These are phyloP conservation scores for Ceyx margarethae DNA, from an alignment of 2,113 vertebrate genomes.

Conservation along the genomic window DNA sequence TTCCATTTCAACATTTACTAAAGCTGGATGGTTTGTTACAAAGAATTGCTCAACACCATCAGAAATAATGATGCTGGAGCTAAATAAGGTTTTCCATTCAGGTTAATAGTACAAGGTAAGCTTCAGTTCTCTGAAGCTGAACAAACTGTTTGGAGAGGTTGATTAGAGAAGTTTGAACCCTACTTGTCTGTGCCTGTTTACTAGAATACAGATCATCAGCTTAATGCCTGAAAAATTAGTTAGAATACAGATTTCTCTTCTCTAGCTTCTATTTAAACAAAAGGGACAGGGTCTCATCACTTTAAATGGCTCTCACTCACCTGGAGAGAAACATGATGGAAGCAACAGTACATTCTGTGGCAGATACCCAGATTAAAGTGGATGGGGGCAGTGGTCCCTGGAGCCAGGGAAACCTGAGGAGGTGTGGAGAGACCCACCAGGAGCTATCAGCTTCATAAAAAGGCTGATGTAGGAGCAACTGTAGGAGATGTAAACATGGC, in stretches of 20 bases:
- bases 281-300: neutral
- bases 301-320: neutral
- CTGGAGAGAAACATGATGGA: neutral
- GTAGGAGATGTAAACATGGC: too few relatives aligned
- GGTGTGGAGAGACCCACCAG: neutral
- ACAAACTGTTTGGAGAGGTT: neutral
- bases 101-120: neutral
- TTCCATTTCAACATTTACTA: neutral
- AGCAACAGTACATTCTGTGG: neutral
- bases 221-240: neutral
- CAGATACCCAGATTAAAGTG: neutral
- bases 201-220: neutral
- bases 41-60: neutral
- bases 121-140: neutral
- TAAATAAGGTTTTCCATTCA: neutral
- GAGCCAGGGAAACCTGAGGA: neutral
- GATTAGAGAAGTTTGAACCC: neutral
- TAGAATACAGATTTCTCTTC: neutral
- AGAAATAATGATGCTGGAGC: neutral
- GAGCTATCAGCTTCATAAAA: neutral
- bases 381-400: neutral
- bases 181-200: neutral
- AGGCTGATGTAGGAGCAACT: neutral
- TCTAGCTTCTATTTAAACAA: neutral
- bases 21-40: neutral